phyloP scores from a whole-genome alignment of 2,113 vertebrate species.

The Arizona elegans region DNA sequence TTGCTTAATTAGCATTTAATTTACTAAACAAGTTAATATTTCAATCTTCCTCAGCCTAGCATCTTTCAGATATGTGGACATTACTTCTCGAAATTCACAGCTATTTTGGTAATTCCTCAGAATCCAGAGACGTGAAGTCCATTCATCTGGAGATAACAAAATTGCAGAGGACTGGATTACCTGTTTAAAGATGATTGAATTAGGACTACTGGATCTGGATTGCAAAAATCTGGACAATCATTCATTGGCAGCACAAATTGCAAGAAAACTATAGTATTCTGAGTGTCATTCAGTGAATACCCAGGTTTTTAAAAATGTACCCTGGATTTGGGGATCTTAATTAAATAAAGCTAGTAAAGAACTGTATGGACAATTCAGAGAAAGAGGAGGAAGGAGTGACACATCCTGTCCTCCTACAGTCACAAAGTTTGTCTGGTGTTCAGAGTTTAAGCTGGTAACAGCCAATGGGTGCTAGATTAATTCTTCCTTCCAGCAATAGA shows the following conservation, averaged over 20 bases:
- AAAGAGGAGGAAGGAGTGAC: neutral
- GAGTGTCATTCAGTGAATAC: neutral
- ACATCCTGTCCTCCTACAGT: neutral
- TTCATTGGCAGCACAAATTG: neutral
- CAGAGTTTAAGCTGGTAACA: neutral
- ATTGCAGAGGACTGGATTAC: neutral
- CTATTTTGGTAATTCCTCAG: neutral
- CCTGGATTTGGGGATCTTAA: neutral
- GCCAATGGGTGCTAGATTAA: neutral
- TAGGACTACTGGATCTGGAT: neutral
- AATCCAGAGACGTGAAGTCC: neutral
- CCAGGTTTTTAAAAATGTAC: neutral
- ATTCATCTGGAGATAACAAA: neutral
- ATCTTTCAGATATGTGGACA: neutral
- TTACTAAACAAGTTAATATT: neutral
- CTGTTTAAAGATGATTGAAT: neutral
- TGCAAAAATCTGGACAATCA: neutral
- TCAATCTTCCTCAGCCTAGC: neutral
- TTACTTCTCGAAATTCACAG: neutral
- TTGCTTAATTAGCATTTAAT: neutral
- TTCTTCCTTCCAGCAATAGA: neutral
- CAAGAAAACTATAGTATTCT: neutral
- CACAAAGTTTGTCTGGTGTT: neutral
- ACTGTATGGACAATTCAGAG: neutral
- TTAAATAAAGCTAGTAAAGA: neutral